These are phyloP conservation scores for Myiopsitta monachus DNA, from an alignment of 2,113 vertebrate species.

Conservation along the genomic window DNA sequence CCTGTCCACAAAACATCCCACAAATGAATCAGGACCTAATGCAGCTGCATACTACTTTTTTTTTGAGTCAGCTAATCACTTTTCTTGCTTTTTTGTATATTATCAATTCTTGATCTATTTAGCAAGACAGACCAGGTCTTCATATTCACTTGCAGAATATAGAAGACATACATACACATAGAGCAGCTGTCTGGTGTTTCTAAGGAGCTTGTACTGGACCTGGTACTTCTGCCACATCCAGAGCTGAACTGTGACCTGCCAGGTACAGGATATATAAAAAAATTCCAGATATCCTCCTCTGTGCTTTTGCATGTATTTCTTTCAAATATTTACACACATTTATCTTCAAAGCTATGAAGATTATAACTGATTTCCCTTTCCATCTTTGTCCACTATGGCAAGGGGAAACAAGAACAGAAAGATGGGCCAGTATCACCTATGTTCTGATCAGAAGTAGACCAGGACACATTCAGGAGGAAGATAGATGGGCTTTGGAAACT, in stretches of 20 bases:
- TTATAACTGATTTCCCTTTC: background rate
- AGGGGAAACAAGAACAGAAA: background rate
- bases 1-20: background rate
- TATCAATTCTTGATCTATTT: background rate
- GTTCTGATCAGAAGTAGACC: background rate
- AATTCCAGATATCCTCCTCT: background rate
- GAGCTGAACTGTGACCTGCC: background rate
- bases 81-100: background rate
- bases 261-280: background rate
- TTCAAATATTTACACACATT: background rate
- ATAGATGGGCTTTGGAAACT: background rate
- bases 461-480: background rate
- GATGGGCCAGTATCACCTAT: background rate
- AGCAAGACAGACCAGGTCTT: background rate
- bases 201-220: background rate
- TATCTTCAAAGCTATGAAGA: background rate
- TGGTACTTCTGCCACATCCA: background rate
- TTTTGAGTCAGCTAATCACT: background rate
- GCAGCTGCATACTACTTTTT: background rate
- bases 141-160: background rate
- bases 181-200: background rate
- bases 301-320: background rate
- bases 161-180: background rate
- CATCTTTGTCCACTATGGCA: background rate
- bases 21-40: background rate